Evolutionary conservation across 1,140 invertebrate species (phyloP).

Genomic region (Phenacoccus solenopsis): DNA sequence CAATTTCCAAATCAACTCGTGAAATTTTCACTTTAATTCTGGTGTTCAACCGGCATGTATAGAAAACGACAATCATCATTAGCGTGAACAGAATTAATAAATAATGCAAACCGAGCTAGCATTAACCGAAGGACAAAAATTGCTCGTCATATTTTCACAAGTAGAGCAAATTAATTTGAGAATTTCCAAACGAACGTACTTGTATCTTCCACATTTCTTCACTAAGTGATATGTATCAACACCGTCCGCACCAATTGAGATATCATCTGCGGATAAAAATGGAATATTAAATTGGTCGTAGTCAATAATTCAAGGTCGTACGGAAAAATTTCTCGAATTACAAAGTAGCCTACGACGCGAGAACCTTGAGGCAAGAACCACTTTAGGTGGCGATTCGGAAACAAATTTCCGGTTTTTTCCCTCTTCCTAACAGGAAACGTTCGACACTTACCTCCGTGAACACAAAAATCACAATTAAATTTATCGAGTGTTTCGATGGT

Average conservation of each 20-base stretch:
- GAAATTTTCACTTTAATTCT: too few relatives aligned
- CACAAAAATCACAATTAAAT: slow-evolving; percentile 97
- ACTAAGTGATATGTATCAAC: slow-evolving; percentile 90
- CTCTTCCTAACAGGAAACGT: background rate
- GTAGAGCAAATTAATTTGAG: background rate
- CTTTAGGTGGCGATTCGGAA: too few relatives aligned
- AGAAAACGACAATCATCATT: too few relatives aligned
- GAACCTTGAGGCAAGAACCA: background rate
- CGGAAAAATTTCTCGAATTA: background rate
- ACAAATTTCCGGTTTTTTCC: background rate
- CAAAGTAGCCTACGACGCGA: background rate
- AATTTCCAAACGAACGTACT: slow-evolving; percentile 38
- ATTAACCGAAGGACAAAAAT: too few relatives aligned
- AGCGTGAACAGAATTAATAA: too few relatives aligned
- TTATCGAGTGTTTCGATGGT: slow-evolving; percentile 93
- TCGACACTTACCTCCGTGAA: slow-evolving; percentile 82
- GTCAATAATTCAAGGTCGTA: background rate
- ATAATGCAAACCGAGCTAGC: too few relatives aligned
- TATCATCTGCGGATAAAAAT: slow-evolving; percentile 62
- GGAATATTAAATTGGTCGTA: background rate
- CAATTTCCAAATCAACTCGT: too few relatives aligned
- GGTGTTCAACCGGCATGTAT: too few relatives aligned
- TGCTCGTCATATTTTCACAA: too few relatives aligned
- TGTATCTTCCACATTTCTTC: slow-evolving; percentile 74
- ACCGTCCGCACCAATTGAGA: slow-evolving; percentile 91